phyloP scores from a whole-genome alignment of 2,797 vertebrate genomes.

The Clarias fuscus region DNA sequence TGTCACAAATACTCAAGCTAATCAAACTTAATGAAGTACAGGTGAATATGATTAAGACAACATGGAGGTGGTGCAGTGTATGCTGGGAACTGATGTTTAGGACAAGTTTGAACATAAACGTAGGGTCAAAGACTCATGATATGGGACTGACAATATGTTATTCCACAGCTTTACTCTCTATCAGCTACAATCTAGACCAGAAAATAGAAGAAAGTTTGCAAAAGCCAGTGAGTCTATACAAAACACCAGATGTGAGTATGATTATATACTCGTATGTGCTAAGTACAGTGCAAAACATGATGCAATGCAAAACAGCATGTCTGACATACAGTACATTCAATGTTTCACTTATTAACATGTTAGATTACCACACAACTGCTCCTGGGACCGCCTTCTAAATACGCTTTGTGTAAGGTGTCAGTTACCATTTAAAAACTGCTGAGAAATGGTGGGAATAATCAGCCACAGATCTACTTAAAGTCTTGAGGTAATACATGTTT shows the following conservation, averaged over 20 bases:
- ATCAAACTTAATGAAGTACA: too few relatives aligned
- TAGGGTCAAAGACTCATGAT: too few relatives aligned
- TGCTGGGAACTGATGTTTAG: too few relatives aligned
- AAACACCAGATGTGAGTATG: background rate
- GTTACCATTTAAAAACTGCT: background rate
- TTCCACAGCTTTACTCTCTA: background rate
- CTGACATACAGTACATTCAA: background rate
- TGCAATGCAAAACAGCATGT: background rate
- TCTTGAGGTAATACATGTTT: background rate
- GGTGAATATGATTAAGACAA: too few relatives aligned
- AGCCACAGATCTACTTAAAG: background rate
- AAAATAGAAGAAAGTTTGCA: background rate
- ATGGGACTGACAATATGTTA: background rate
- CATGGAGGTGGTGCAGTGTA: too few relatives aligned
- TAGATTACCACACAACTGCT: background rate
- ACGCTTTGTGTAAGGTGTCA: background rate
- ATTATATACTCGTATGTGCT: background rate
- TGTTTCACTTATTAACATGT: background rate
- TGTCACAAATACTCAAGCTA: too few relatives aligned
- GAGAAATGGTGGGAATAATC: background rate
- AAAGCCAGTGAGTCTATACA: background rate
- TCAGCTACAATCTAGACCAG: background rate
- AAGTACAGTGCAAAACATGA: background rate
- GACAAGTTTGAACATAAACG: too few relatives aligned
- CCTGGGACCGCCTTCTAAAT: background rate